Base-by-base conservation (phyloP, 1,140 invertebrate species). In the Portunus trituberculatus region DNA sequence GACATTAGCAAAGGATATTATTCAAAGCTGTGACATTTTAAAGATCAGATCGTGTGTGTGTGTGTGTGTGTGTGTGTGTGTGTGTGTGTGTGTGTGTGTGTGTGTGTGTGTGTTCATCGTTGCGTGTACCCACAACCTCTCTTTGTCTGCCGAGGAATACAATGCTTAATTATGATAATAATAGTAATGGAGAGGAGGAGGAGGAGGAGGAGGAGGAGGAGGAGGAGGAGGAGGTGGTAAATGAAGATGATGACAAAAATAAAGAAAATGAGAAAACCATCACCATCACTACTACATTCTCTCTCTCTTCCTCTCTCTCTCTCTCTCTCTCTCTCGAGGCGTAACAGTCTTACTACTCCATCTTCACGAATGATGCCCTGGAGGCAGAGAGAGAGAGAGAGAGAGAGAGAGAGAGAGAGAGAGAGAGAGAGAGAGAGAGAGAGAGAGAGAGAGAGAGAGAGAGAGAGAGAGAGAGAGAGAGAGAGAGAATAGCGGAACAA, bases 321-420 rank as follows among this genome's bases (percentile, higher is more conserved):
- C 76, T 82, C 76, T 82, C 76, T 25, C 76, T 25, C 76, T 20
- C 20, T 28, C 76, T 82, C 28, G 20, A 82, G 28, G 28, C 76
- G 28, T 82, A 20, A 20, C 20, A 25, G 76, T 7, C 76, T 20
- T 28, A 20, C 76, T 28, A 82, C 20, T 82, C 76, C 28, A 82
- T 28, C 76, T 28, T 20, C 28, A 82, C 76, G 16, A 20, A 20
- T 82, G 76, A 20, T 25, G 76, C 76, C 28, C 76, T 20, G 16
- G 86, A n/a, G 86, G 16, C n/a, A 2, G 86, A n/a, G 86, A 88
- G 86, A 88, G 86, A 88, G 86, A 89, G 29, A 89, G 88, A 39
- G 88, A 89, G 88, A 89, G 88, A 89, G 88, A 89, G 88, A 89
- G 88, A 89, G 88, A 89, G 88, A 89, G 88, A 89, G 88, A 89